Evolutionary conservation across 2,113 vertebrate species (phyloP), one percentile per base, ranked within the genome.

Genomic region (Holacanthus passer): DNA sequence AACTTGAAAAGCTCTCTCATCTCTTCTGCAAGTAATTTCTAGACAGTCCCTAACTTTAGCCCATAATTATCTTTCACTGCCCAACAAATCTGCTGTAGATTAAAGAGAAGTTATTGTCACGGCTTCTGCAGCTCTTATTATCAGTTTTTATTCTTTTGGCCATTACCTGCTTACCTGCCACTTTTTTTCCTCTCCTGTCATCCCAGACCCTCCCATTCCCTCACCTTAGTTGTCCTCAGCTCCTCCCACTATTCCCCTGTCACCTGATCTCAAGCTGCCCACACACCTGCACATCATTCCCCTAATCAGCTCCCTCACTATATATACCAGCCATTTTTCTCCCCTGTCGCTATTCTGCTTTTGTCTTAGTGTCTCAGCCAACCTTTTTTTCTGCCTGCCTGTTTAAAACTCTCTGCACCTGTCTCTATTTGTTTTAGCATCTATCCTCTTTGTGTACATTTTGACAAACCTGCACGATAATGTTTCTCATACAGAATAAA

Each of bases 381-480:
- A 45, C 13, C 43, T 16, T 45, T 16, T 10, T 41, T 12, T 41
- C 39, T 41, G 35, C 35, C 39, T 45, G 9, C 9, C 43, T 41
- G 39, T 10, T 41, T 41, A 11, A 41, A 8, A 41, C 39, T 45
- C 43, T 45, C 8, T 31, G n/a, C 17, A 50, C 7, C 20, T 13
- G 9, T 52, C 8, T n/a, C 27, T 20, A 5, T 2, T 22, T 43
- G n/a, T 41, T 56, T 70, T 8, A 3, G 7, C 35, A 7, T n/a
- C 3, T 4, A 3, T 41, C 32, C 19, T 45, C 69, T 45, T 48
- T 50, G 13, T 62, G 48, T 37, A 41, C 59, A 7, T 74, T 22
- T 75, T 7, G 29, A 17, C n/a, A 63, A 39, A 39, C 29, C n/a
- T 64, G 56, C 71, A n/a, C 53, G n/a, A n/a, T n/a, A n/a, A n/a